Evolutionary conservation across 2,888 invertebrate genomes (phyloP), one percentile per base, ranked within the genome.

Genomic region (Lysandra bellargus): DNA sequence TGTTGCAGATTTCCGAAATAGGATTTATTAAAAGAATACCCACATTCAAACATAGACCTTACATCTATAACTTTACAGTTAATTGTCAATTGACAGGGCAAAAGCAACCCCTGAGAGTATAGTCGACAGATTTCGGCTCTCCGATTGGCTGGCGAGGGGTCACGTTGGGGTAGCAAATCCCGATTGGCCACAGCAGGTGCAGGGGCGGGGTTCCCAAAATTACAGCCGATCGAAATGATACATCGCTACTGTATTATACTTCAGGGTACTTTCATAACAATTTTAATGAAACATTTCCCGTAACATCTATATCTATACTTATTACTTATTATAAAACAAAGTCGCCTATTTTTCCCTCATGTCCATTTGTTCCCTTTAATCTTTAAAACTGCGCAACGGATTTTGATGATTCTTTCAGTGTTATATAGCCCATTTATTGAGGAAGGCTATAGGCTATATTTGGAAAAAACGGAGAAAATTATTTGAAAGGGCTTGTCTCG

Each of bases 161-260:
- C 87, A 85, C 81, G 83, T 82, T 82, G 86, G 89, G 89, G 88
- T 88, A 88, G 86, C 79, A 30, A 14, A 33, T 78, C 81, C 81
- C 86, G 86, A 93, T 94, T 94, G 92, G 94, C 77, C 83, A 82
- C 91, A 92, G 88, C 88, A 81, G 90, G 85, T 86, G 87, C 86
- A 86, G 80, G 80, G 94, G 94, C 89, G 93, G 88, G 83, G 69
- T 73, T 89, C 87, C 88, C 86, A 1, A 40, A 73, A 53, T 53
- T 78, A 57, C 72, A 78, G 73, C 30, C 78, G 78, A 73, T 64
- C 69, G 78, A 44, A 69, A 14, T 23, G 37, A 30, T 44, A 64
- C 78, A 30, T 40, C 44, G 30, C 30, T 33, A 17, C 37, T 69
- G 33, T 69, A 69, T 30, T 64, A 64, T 9, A 1, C 4, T 64